These are phyloP conservation scores for Torymus tubicola DNA, from an alignment of 2,888 invertebrate species.

Conservation along the genomic window DNA sequence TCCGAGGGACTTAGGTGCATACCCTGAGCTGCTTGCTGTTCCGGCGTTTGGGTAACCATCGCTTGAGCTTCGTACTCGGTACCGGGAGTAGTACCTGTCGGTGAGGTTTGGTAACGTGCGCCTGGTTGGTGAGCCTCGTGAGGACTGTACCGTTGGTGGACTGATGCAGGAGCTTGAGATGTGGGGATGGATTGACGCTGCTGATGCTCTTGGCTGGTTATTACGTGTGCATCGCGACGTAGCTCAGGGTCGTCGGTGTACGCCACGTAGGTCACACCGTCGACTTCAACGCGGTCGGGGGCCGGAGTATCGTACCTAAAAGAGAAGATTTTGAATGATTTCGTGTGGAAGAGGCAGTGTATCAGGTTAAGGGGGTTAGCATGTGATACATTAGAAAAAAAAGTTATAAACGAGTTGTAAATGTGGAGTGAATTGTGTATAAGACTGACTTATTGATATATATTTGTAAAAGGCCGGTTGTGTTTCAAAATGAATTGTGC, in stretches of 20 bases:
- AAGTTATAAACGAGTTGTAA: too few relatives aligned
- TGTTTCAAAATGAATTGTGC: too few relatives aligned
- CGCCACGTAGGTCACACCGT: constrained; percentile 64
- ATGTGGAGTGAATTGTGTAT: too few relatives aligned
- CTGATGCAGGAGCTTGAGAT: constrained; percentile 59
- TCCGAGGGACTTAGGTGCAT: constrained; percentile 75
- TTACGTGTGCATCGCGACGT: constrained; percentile 65
- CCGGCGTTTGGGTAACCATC: constrained; percentile 70
- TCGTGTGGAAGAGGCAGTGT: too few relatives aligned
- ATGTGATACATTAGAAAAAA: too few relatives aligned
- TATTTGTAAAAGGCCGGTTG: too few relatives aligned
- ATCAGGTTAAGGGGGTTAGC: too few relatives aligned
- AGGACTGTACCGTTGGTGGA: constrained; percentile 70
- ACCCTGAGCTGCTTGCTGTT: constrained; percentile 63
- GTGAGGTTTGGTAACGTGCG: constrained; percentile 62
- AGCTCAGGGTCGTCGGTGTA: constrained; percentile 68
- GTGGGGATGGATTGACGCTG: constrained; percentile 53
- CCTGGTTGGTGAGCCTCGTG: constrained; percentile 61
- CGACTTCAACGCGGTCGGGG: constrained; percentile 68
- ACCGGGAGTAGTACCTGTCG: constrained; percentile 61
- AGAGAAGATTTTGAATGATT: too few relatives aligned
- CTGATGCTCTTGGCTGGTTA: constrained; percentile 64
- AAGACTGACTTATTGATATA: too few relatives aligned
- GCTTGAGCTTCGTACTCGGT: constrained; percentile 68
- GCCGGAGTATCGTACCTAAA: constrained; percentile 69